Evolutionary conservation across 2,797 vertebrate genomes (phyloP).

Genomic region (Pangasius larnaudii): DNA sequence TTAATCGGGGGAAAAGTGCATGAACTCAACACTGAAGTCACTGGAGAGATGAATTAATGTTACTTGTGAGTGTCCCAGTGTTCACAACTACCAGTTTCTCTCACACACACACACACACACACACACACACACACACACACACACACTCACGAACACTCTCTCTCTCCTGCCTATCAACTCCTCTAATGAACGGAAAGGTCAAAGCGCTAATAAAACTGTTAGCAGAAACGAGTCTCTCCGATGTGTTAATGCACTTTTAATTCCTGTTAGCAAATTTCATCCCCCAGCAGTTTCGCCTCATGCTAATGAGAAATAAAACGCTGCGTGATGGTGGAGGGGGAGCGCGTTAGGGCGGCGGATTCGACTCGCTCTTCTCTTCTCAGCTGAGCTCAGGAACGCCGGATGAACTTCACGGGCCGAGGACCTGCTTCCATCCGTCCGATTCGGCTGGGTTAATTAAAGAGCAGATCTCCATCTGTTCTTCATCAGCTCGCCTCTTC

Average conservation of each 20-base stretch:
- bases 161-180: conserved; percentile 68
- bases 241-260: conserved; percentile 89
- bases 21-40: not conserved
- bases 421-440: conserved; percentile 81
- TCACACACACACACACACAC: not conserved
- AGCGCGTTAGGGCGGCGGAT: conserved; percentile 31
- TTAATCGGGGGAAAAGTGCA: not conserved
- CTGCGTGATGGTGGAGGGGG: conserved; percentile 69
- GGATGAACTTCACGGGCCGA: conserved; percentile 84
- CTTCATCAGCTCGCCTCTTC: conserved; percentile 75
- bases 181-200: conserved; percentile 87
- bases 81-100: not conserved
- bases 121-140: not conserved
- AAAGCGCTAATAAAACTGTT: conserved; percentile 88
- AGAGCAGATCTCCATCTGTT: conserved; percentile 87
- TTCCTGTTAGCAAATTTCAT: conserved; percentile 90
- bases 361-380: conserved; percentile 58
- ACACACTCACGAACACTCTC: conserved; percentile 13
- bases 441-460: conserved; percentile 87
- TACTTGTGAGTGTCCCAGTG: not conserved
- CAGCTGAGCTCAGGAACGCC: conserved; percentile 64
- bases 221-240: conserved; percentile 85
- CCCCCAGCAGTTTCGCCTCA: conserved; percentile 83
- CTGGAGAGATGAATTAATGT: not conserved
- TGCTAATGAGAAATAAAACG: conserved; percentile 88